Evolutionary conservation across 2,888 invertebrate genomes (phyloP).

Genomic region (Chrysomela aeneicollis): DNA sequence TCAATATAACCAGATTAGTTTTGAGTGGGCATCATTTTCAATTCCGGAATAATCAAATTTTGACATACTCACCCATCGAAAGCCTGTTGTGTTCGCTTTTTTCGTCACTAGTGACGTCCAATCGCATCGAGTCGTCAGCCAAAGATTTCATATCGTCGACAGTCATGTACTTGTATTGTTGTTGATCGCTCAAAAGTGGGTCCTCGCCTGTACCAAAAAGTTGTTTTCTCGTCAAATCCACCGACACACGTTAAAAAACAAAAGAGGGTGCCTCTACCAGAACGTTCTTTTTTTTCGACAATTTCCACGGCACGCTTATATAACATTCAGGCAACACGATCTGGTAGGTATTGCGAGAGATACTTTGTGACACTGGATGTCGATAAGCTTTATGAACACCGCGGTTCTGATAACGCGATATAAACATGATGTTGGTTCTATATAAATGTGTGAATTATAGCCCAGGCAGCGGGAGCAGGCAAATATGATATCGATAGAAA

Average conservation of each 20-base stretch:
- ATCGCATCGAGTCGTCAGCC: slow-evolving; percentile 73
- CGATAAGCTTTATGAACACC: slow-evolving; percentile 18
- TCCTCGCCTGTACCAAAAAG: slow-evolving; percentile 68
- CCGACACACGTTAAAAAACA: not conserved
- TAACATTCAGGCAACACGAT: slow-evolving; percentile 1
- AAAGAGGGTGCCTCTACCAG: not conserved
- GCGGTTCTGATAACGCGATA: not conserved
- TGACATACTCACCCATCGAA: slow-evolving; percentile 60
- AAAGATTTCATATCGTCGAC: slow-evolving; percentile 82
- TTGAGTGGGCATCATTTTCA: no score
- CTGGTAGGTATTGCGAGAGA: slow-evolving; percentile 11
- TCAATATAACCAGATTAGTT: no score
- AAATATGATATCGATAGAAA: not conserved
- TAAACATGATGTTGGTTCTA: not conserved
- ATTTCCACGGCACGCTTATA: not conserved
- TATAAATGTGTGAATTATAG: not conserved
- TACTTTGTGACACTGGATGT: slow-evolving; percentile 9
- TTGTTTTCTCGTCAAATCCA: not conserved
- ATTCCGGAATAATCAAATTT: no score
- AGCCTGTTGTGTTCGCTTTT: slow-evolving; percentile 60
- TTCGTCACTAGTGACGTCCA: slow-evolving; percentile 61
- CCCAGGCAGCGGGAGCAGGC: not conserved
- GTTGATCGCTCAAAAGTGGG: slow-evolving; percentile 73
- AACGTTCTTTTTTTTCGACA: not conserved
- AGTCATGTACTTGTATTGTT: slow-evolving; percentile 80